Conservation (phyloP, 2,113 vertebrate species). For the Erpornis zantholeuca region DNA sequence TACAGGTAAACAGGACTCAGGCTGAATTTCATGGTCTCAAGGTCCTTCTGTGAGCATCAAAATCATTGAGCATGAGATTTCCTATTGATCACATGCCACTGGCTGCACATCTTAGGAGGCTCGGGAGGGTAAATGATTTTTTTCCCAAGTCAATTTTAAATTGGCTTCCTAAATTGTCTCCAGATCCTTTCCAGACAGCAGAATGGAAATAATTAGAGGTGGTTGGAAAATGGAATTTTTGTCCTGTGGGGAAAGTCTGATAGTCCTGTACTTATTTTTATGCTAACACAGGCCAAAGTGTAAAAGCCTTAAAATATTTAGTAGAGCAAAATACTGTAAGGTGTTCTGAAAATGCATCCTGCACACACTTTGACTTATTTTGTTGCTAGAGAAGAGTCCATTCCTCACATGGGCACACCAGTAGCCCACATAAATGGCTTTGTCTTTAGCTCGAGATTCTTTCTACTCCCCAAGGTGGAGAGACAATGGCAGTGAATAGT, state of each 20-base stretch:
- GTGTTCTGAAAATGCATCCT: neutral
- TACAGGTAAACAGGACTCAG: neutral
- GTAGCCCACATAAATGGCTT: neutral
- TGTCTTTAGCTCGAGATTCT: fast-evolving
- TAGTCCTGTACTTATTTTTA: conserved; percentile 45
- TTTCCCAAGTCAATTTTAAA: conserved; percentile 57
- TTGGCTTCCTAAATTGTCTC: conserved; percentile 56
- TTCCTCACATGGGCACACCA: neutral
- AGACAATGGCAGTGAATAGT: neutral
- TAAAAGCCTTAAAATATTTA: conserved; percentile 28
- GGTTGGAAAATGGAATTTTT: conserved; percentile 61
- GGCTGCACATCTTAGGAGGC: conserved; percentile 16
- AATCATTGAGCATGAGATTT: neutral
- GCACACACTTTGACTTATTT: neutral
- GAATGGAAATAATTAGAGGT: conserved; percentile 64
- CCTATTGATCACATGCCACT: conserved; percentile 5
- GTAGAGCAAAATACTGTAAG: neutral
- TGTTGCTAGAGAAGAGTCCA: neutral
- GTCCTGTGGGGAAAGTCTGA: conserved; percentile 50
- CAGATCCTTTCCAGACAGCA: conserved; percentile 62
- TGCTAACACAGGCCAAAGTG: neutral
- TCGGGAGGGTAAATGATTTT: conserved; percentile 46
- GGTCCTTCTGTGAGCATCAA: neutral
- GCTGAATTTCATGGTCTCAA: neutral
- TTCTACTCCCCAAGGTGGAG: neutral